Percentiles rank a stretch among this genome's conserved stretches.
Conservation (phyloP, 2,113 vertebrate genomes). For the Proteles cristata region DNA sequence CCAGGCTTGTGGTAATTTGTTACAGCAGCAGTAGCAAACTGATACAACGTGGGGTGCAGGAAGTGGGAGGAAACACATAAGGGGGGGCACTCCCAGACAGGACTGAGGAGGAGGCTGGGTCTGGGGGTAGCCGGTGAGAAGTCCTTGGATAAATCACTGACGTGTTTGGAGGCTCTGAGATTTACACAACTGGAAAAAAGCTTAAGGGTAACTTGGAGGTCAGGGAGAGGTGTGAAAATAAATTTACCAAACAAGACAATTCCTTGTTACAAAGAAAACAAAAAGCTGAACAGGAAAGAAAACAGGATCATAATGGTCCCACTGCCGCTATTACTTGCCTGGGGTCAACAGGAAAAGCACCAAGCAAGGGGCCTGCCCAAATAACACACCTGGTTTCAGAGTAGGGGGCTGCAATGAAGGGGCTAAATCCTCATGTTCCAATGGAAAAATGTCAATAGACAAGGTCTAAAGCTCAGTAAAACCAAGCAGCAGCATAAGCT, state of each 20-base stretch:
- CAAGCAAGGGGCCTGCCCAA: too few relatives aligned
- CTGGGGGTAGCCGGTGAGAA: fast-evolving
- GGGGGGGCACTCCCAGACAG: neutral
- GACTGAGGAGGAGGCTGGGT: neutral
- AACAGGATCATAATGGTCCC: neutral
- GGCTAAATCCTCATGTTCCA: neutral
- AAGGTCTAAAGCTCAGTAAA: neutral
- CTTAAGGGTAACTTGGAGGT: neutral
- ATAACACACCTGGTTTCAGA: neutral
- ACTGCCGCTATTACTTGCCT: neutral
- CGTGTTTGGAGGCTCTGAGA: neutral
- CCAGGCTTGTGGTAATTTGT: neutral
- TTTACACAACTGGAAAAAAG: neutral
- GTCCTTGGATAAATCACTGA: neutral
- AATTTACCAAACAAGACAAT: neutral
- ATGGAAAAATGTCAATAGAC: neutral
- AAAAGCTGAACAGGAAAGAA: neutral
- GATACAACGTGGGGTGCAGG: neutral
- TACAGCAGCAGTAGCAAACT: neutral
- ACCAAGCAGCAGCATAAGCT: neutral
- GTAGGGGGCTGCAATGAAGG: too few relatives aligned
- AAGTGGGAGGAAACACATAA: neutral
- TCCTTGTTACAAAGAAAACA: neutral
- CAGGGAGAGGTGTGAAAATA: neutral
- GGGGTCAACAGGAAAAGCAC: neutral